Evolutionary conservation across 2,888 invertebrate genomes (phyloP), one percentile per base, ranked within the genome.

Genomic region (Argyra leucocephala): DNA sequence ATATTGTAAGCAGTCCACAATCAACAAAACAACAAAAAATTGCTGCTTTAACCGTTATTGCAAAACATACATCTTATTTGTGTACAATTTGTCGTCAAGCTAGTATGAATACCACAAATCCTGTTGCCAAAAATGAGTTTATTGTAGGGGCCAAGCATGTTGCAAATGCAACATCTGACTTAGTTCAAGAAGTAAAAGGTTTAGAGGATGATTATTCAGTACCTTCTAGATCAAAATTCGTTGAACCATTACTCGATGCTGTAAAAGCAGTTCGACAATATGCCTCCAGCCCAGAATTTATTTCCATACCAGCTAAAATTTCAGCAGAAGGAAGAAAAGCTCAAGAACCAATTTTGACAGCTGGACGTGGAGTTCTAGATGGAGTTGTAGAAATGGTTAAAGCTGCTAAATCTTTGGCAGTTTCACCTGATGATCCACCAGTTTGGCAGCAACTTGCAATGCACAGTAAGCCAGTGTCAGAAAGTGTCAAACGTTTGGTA

Each of bases 81-180:
- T 98, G 98, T 80, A 96, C 96, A 76, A 91, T 96, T 57, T 98
- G 98, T 76, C 86, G 97, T 36, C 85, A 89, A 64, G 97, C 98
- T 0, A 96, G 96, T 36, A 90, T 91, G 69, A 91, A 91, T 75
- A 94, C 95, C 1, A 86, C 84, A 66, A 93, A 93, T 79, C 92
- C 96, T 0, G 90, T 91, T 4, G 95, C 95, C 65, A 97, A 97
- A 81, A 82, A 96, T 37, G 96, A 96, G 79, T 97, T 99, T 79
- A 96, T 99, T 65, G 95, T 97, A 76, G 91, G 94, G 69, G 98
- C 98, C 65, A 96, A 96, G 78, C 96, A 97, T 74, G 95, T 99
- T 2, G 98, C 98, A 63, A 93, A 93, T 79, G 93, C 93, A 22
- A 99, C 99, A 1, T 93, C 96, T 0, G 87, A 88, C 69, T 84